Evolutionary conservation across 2,888 invertebrate genomes (phyloP), one percentile per base, ranked within the genome.

Genomic region (Kuschelorhynchus macadamiae): DNA sequence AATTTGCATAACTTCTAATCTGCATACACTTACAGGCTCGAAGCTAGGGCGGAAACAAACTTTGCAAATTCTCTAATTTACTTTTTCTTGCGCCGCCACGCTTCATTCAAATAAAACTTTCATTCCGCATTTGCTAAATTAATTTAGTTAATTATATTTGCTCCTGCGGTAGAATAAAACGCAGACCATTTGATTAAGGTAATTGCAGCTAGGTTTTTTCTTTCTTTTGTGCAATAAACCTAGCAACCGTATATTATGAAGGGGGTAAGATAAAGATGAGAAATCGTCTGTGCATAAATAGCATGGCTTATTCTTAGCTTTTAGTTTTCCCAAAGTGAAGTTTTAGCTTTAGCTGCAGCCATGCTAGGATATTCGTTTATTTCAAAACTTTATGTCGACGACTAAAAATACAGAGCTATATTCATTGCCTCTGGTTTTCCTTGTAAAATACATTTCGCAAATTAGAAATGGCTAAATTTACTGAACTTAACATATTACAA

Each of bases 1-100:
- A 75, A 79, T 80, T 80, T 80, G 79, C 80, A 80, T 80, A 80
- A 79, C 77, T 79, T 79, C 77, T 79, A 79, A 80, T 80, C 79
- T 79, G 78, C 79, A 79, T 80, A 78, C 77, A 77, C 77, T 79
- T 78, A 75, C 50, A 53, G 67, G 69, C 60, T 64, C 67, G 66
- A 70, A 65, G 69, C 65, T 56, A 72, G 70, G 74, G 71, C 69
- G 74, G 72, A 75, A 76, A 78, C 74, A 74, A 77, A 76, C 74
- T 75, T 75, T 75, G 71, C 76, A 72, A 78, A 77, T 78, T 75
- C 77, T 74, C 73, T 77, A 76, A 79, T 77, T 79, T 76, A 75
- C 72, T 78, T 75, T 75, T 75, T 76, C 75, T 74, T 74, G 73
- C 72, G 65, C 59, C 69, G 52, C 52, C 70, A 52, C 61, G 62